phyloP scores from a whole-genome alignment of 1,140 invertebrate species.

The Camponotus vicinus region DNA sequence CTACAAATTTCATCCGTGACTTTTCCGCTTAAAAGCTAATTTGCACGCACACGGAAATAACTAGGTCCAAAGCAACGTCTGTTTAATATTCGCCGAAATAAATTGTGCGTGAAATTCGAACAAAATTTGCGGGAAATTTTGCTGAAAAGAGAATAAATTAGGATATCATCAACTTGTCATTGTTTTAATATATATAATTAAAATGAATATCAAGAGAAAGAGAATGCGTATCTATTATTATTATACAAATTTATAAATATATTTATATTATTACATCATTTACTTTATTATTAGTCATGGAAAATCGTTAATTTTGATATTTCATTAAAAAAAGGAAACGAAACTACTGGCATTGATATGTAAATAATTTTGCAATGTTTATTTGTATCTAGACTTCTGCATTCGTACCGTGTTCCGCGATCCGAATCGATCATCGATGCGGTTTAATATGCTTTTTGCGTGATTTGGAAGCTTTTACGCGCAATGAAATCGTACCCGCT shows the following conservation, averaged over 20 bases:
- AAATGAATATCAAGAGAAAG: background rate
- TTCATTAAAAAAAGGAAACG: background rate
- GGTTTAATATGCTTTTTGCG: slow-evolving; percentile 32
- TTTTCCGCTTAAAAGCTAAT: slow-evolving; percentile 2
- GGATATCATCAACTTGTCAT: background rate
- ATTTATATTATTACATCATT: background rate
- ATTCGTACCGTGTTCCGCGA: background rate
- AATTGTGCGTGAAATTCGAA: slow-evolving; percentile 2
- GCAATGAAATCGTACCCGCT: slow-evolving; percentile 40
- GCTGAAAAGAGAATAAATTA: background rate
- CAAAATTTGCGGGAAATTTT: background rate
- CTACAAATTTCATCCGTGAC: background rate
- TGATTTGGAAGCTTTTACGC: slow-evolving; percentile 24
- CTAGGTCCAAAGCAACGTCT: too few relatives aligned
- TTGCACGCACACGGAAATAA: background rate
- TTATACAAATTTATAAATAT: background rate
- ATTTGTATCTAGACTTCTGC: background rate
- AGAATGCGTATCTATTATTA: background rate
- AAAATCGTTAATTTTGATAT: background rate
- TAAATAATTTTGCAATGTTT: slow-evolving; percentile 3
- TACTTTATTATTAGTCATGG: background rate
- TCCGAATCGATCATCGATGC: slow-evolving; percentile 34
- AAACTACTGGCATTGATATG: background rate
- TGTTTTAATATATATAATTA: background rate
- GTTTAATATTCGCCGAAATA: slow-evolving; percentile 1